Base-by-base conservation (phyloP, 2,113 vertebrate species). In the Rallus limicola region DNA sequence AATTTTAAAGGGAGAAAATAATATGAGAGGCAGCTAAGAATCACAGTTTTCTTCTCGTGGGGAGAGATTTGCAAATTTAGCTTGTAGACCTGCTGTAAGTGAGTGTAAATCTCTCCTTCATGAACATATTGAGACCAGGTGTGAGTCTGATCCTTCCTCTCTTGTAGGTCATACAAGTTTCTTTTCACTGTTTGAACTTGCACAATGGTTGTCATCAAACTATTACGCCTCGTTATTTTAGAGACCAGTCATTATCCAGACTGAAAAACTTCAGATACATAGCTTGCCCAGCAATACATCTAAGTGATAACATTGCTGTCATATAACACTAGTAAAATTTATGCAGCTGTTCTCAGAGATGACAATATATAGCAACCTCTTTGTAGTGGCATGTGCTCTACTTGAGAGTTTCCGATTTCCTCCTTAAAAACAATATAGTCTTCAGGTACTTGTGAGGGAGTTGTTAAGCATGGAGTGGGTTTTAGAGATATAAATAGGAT, bases 61-160 rank as follows among this genome's bases (percentile, higher is more conserved):
- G 42, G 48, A 92, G 36, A 8, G 50, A 93, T 92, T 93, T 87
- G 29, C 55, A 83, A 69, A 87, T 72, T 59, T 56, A 40, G 62
- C 50, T 18, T 89, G 76, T 50, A 79, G 50, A 70, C 28, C 20
- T 1, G 0, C 28, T 60, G 25, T 63, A 24, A 94, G 46, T 67
- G 77, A 72, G 75, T 79, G 46, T 13, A 92, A 90, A 91, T 85
- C 86, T 92, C 60, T 83, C 17, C 48, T 88, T 55, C 38, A 25
- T 38, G 55, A 80, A 38, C 70, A 79, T 82, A 93, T 95, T 96
- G 94, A 86, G 52, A 74, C 68, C 92, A 97, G 72, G 65, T 87
- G 93, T 76, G 50, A 85, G 55, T 75, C 67, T 86, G 53, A 91
- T 72, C 40, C 77, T 88, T 90, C 40, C 36, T 89, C 77, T 96